A percentile compares a stretch with the other conserved stretches of the same genome.
phyloP scores from a whole-genome alignment of 2,888 invertebrate genomes.

The Monopis laevigella region DNA sequence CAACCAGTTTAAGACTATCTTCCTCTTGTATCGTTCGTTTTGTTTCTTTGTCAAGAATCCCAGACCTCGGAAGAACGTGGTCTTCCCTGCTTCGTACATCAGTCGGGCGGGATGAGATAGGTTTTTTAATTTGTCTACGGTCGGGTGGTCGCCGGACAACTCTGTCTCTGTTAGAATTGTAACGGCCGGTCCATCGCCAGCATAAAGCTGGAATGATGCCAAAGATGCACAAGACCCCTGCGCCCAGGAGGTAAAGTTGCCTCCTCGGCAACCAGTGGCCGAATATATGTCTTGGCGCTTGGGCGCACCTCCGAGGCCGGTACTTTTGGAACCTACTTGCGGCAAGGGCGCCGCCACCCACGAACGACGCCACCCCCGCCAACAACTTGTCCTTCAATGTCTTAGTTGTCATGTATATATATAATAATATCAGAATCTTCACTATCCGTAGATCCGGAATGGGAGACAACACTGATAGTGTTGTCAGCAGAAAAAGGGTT shows the following conservation, averaged over 20 bases:
- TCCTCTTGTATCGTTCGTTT: no score
- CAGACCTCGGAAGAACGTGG: no score
- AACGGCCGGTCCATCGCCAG: not conserved
- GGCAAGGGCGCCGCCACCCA: not conserved
- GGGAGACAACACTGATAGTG: not conserved
- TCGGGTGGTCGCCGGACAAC: not conserved
- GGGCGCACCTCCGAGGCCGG: slow-evolving; percentile 8
- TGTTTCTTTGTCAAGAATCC: no score
- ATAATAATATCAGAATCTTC: not conserved
- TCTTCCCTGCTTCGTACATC: no score
- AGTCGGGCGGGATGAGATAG: no score
- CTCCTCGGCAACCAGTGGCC: slow-evolving; percentile 10
- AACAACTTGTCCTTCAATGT: slow-evolving; percentile 1
- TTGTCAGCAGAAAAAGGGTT: not conserved
- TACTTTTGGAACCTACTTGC: slow-evolving; percentile 11
- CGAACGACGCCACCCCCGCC: not conserved
- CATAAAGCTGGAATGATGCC: slow-evolving; percentile 14
- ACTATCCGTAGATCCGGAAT: not conserved
- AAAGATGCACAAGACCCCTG: slow-evolving; percentile 13
- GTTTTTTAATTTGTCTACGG: no score
- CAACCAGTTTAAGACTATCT: no score
- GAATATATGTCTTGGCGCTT: slow-evolving; percentile 12
- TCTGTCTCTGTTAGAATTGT: not conserved
- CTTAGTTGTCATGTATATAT: not conserved
- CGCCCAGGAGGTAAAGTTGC: slow-evolving; percentile 12